Evolutionary conservation across 2,888 invertebrate genomes (phyloP).

Genomic region (Drosophila paucipuncta): DNA sequence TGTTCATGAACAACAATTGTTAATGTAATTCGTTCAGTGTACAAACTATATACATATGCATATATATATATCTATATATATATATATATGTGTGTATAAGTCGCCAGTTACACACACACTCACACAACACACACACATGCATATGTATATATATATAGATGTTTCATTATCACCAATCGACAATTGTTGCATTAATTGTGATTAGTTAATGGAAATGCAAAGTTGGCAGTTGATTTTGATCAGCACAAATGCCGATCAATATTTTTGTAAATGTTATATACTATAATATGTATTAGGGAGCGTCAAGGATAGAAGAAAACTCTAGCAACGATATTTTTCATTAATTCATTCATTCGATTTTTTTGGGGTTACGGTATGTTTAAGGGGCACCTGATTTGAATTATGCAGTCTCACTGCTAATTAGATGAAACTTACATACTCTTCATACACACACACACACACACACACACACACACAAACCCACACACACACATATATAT

Average conservation of each 20-base stretch:
- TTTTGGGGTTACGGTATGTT: constrained; percentile 44
- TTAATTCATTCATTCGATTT: constrained; percentile 10
- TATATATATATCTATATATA: not conserved
- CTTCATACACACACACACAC: constrained; percentile 13
- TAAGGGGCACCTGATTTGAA: constrained; percentile 14
- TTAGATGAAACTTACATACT: constrained; percentile 34
- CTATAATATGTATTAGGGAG: constrained; percentile 8
- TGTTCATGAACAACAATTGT: constrained; percentile 3
- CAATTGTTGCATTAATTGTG: constrained; percentile 22
- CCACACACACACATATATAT: constrained; percentile 15
- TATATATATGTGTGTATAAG: not conserved
- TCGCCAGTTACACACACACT: not conserved
- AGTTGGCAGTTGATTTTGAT: not conserved
- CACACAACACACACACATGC: too few relatives aligned
- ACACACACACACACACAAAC: not conserved
- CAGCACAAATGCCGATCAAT: constrained; percentile 20
- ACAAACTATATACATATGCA: not conserved
- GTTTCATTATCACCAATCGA: not conserved
- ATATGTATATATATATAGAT: not conserved
- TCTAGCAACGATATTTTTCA: constrained; percentile 29
- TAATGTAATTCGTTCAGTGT: constrained; percentile 9
- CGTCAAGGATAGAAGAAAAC: constrained; percentile 9
- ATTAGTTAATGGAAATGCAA: constrained; percentile 2
- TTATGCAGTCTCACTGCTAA: constrained; percentile 25
- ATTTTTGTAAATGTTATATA: constrained; percentile 48